Conservation (phyloP, 2,888 invertebrate genomes). For the Baccha elongata region DNA sequence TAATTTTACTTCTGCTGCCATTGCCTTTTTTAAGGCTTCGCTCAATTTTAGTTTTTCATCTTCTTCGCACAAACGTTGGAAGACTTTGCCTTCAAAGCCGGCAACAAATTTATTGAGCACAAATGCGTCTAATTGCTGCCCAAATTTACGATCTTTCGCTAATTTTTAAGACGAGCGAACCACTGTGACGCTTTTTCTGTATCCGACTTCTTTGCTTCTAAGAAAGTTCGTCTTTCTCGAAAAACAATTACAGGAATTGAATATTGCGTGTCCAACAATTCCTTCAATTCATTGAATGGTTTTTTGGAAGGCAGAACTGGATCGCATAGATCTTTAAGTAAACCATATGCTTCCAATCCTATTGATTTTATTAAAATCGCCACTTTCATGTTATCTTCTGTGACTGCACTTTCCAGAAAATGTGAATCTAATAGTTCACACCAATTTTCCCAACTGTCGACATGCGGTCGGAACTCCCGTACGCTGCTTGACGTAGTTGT, state of each 20-base stretch:
- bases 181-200: slow-evolving; percentile 1
- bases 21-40: not conserved
- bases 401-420: not conserved
- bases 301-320: not conserved
- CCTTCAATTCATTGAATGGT: not conserved
- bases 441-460: slow-evolving; percentile 27
- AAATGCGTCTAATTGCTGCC: not conserved
- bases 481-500: not conserved
- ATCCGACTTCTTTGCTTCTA: slow-evolving; percentile 1
- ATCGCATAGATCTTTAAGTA: too few relatives aligned
- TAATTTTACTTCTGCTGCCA: slow-evolving; percentile 24
- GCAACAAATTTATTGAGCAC: not conserved
- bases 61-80: slow-evolving; percentile 3
- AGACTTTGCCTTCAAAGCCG: not conserved
- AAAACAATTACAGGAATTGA: too few relatives aligned
- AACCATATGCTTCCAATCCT: too few relatives aligned
- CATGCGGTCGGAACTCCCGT: too few relatives aligned
- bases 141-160: not conserved
- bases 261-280: slow-evolving; percentile 2
- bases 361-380: too few relatives aligned
- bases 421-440: slow-evolving; percentile 19
- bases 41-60: slow-evolving; percentile 10
- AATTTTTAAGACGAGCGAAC: slow-evolving; percentile 14
- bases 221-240: slow-evolving; percentile 20
- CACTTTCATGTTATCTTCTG: too few relatives aligned